Evolutionary conservation across 2,113 vertebrate genomes (phyloP), one percentile per base, ranked within the genome.

Genomic region (Chaetorhynchus papuensis): DNA sequence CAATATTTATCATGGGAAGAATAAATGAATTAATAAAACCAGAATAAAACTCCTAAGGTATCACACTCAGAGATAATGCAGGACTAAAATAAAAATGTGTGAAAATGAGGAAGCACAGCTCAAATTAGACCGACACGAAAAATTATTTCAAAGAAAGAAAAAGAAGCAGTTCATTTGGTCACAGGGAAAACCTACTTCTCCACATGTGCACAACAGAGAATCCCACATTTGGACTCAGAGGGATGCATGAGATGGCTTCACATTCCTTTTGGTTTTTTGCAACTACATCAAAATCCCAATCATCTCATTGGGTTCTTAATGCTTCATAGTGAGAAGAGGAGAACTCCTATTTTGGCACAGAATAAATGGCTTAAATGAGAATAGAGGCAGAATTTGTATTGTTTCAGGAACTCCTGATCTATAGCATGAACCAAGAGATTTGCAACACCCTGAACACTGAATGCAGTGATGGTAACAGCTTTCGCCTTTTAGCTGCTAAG

Each of bases 1-100:
- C 57, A 93, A 13, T 68, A 87, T 92, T 87, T 57, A 95, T 42
- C 57, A 93, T 22, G 45, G 80, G 63, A 94, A 75, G 33, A 90
- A 57, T 75, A 87, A 90, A 96, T 87, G 59, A 76, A 71, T 50
- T 90, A 77, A 94, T 78, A 90, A 96, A 96, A 78, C 31, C 90
- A 93, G 79, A 88, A 89, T 68, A 94, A 91, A 85, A 33, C 72
- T 95, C 71, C 74, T 89, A 90, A 92, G 88, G 41, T 87, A 89
- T 87, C 35, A 26, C 35, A 52, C 21, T 71, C 8, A 5, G 49
- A 23, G 24, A 97, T 83, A 83, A 92, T 5, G 9, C 30, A 86
- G 81, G 28, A 82, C 19, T 59, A 83, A 66, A 90, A 57, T 28
- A 78, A 94, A 93, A 75, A 89, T 13, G 2, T 52, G 17, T 50